Conservation (phyloP, 2,888 invertebrate genomes). For the Agrypnus murinus region DNA sequence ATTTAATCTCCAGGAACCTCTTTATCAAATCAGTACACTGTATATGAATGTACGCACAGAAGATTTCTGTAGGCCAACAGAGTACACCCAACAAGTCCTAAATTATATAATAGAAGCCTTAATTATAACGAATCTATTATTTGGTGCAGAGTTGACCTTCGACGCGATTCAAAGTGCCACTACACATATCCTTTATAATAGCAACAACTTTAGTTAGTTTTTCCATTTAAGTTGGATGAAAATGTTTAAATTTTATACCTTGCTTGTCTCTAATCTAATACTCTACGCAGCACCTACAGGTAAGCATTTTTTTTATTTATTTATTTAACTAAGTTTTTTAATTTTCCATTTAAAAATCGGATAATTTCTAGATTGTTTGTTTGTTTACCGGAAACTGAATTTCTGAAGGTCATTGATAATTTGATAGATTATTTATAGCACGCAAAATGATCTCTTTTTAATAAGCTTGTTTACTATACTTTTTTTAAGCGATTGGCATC, state of each 20-base stretch:
- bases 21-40: no score
- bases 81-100: conserved; percentile 32
- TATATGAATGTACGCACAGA: no score
- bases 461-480: no score
- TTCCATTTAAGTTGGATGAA: conserved; percentile 10
- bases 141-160: conserved; percentile 46
- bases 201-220: conserved; percentile 26
- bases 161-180: conserved; percentile 36
- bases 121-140: conserved; percentile 47
- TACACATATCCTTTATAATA: conserved; percentile 25
- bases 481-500: conserved; percentile 23
- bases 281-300: neutral
- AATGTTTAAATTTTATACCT: conserved; percentile 27
- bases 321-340: no score
- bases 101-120: conserved; percentile 45
- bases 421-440: conserved; percentile 7
- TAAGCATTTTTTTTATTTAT: no score
- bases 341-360: no score
- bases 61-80: conserved; percentile 1
- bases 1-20: no score
- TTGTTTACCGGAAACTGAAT: neutral
- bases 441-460: neutral
- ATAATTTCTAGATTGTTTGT: neutral
- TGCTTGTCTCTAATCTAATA: conserved; percentile 8
- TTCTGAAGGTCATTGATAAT: neutral